Base-by-base conservation (phyloP, 2,888 invertebrate genomes). In the Pachycephus smyrnensis region DNA sequence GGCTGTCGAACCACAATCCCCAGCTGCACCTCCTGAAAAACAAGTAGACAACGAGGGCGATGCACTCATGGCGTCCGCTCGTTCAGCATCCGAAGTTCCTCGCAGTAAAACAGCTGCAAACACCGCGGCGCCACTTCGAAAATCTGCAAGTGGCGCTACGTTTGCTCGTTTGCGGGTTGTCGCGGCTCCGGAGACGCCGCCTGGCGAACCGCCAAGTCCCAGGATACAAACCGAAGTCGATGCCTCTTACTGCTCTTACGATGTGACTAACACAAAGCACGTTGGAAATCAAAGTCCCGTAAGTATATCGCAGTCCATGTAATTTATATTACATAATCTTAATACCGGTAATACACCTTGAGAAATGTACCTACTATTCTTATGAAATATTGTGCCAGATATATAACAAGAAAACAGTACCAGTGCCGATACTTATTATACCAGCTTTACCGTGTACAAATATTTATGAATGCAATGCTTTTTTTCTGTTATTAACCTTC, bases 141-240 rank as follows among this genome's bases (percentile, higher is more conserved):
- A 91, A 81, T 91, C 91, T 11, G 89, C 91, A 0, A 91, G 91
- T 55, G 95, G 95, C 0, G 95, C 96, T 11, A 95, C 96, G 0
- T 93, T 96, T 86, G 96, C 96, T 0, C 93, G 96, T 0, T 92
- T 96, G 71, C 93, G 96, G 11, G 96, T 96, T 11, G 94, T 95
- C 69, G 94, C 94, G 2, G 87, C 90, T 3, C 88, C 89, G 83
- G 82, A 91, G 35, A 83, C 85, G 33, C 82, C 89, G 31, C 32
- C 90, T 90, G 94, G 93, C 71, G 94, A 94, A 84, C 92, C 93
- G 0, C 92, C 93, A 15, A 94, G 94, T 79, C 94, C 94, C 0
- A 90, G 94, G 30, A 92, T 94, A 82, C 92, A 93, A 1, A 93
- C 94, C 0, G 94, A 94, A 77, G 93, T 94, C 9, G 94, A 94